Evolutionary conservation across 2,888 invertebrate species (phyloP).

Genomic region (Pardosa pseudoannulata): DNA sequence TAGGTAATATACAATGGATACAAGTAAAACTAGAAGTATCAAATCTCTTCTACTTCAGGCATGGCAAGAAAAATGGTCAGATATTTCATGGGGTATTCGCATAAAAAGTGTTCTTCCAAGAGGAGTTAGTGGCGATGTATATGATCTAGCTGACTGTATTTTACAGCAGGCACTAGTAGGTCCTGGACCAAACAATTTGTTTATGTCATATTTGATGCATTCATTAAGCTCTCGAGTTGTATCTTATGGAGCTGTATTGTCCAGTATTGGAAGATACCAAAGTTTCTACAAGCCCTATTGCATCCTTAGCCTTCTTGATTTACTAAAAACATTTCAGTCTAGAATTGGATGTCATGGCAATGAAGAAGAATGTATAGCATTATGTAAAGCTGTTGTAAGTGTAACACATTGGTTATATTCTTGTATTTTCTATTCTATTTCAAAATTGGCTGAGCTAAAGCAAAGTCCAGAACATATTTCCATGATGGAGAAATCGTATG

Average conservation of each 20-base stretch:
- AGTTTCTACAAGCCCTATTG: slow-evolving; percentile 92
- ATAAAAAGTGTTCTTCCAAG: slow-evolving; percentile 87
- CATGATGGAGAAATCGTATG: slow-evolving; percentile 77
- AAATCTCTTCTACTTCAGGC: slow-evolving; percentile 86
- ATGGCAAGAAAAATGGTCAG: slow-evolving; percentile 97
- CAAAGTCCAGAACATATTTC: slow-evolving; percentile 76
- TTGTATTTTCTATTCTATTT: slow-evolving; percentile 76
- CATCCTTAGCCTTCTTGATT: slow-evolving; percentile 89
- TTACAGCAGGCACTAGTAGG: slow-evolving; percentile 95
- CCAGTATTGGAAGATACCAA: slow-evolving; percentile 89
- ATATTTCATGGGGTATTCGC: slow-evolving; percentile 96
- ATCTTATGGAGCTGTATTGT: slow-evolving; percentile 92
- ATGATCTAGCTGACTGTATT: slow-evolving; percentile 89
- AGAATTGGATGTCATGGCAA: slow-evolving; percentile 80
- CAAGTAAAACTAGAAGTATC: slow-evolving; percentile 75
- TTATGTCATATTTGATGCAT: slow-evolving; percentile 94
- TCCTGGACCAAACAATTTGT: slow-evolving; percentile 92
- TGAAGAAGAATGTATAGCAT: slow-evolving; percentile 89
- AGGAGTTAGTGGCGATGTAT: slow-evolving; percentile 76
- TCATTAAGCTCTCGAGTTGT: slow-evolving; percentile 93
- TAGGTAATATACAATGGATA: slow-evolving; percentile 72
- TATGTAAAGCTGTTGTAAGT: slow-evolving; percentile 84
- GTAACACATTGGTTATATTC: slow-evolving; percentile 76
- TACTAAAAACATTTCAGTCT: slow-evolving; percentile 82
- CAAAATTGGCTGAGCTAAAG: slow-evolving; percentile 76